Evolutionary conservation across 2,797 vertebrate genomes (phyloP), one percentile per base, ranked within the genome.

Genomic region (Urosaurus nigricauda): DNA sequence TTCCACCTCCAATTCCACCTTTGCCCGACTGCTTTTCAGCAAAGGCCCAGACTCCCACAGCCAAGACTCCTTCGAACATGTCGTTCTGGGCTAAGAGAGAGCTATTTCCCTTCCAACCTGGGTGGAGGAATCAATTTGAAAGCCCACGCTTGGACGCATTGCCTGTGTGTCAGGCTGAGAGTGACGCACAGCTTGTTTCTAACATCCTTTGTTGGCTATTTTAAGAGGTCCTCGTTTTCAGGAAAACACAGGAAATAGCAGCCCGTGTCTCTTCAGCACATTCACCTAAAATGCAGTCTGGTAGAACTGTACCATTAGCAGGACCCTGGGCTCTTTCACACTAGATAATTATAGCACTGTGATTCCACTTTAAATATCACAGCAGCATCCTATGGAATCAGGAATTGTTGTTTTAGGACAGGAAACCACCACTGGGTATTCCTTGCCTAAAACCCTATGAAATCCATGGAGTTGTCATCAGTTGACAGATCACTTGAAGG

Each of bases 191-290:
- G 58, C 51, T 81, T 70, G 84, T 75, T 84, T 89, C 78, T 26
- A 19, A 68, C 71, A 86, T 86, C 88, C 88, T 89, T 89, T 89
- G 79, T 86, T 81, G 71, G 84, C 84, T 89, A 89, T 89, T 89
- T 89, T 82, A 89, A 85, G 88, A 81, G 70, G 84, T 81, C 40
- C 29, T 32, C 43, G 29, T 65, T 82, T 68, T 89, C 88, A 68
- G 84, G 71, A 86, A 83, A 86, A 68, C 84, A 86, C 79, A 75
- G 84, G 84, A 89, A 86, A 86, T 68, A 24, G 60, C n/a, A 70
- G 37, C 5, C n/a, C 9, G 51, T 77, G 79, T 79, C 77, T 86
- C 79, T 89, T 86, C 71, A 32, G 26, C 11, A 11, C 60, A 43
- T 53, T 81, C 13, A 83, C 47, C 19, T 37, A 51, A 47, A 47